phyloP scores from a whole-genome alignment of 37 sponge, comb jelly and placozoan species.

The Diacarnus erythraeanus region DNA sequence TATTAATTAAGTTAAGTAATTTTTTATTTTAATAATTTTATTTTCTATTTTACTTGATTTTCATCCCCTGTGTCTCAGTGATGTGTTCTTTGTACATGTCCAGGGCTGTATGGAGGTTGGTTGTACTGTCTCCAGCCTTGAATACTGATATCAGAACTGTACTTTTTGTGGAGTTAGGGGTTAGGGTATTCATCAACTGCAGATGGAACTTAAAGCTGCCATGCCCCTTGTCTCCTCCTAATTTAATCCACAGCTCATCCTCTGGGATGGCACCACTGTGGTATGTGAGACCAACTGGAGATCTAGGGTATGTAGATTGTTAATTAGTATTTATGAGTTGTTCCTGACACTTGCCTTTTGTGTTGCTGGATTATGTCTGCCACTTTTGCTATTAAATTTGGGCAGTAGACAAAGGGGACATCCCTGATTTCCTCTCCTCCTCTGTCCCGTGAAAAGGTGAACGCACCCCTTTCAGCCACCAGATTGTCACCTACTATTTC shows the following conservation, averaged over 20 bases:
- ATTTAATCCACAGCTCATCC: conserved; percentile 36
- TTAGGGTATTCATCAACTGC: conserved; percentile 26
- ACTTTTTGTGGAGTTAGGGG: conserved; percentile 36
- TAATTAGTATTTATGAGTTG: background rate
- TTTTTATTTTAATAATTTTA: too few species aligned
- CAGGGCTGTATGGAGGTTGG: conserved; percentile 39
- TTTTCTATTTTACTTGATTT: conserved; percentile 17
- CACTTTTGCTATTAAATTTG: conserved; percentile 9
- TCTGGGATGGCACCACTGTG: conserved; percentile 44
- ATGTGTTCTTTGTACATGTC: conserved; percentile 33
- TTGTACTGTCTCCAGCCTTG: conserved; percentile 24
- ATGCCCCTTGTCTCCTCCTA: conserved; percentile 42
- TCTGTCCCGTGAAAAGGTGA: background rate
- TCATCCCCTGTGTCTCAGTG: conserved; percentile 15
- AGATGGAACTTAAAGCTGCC: conserved; percentile 32
- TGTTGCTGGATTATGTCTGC: background rate
- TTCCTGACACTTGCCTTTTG: background rate
- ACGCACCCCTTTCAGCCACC: conserved; percentile 24
- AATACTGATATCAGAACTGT: conserved; percentile 22
- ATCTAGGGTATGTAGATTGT: background rate
- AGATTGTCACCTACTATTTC: background rate
- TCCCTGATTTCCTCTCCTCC: conserved; percentile 18
- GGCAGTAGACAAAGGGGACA: conserved; percentile 30
- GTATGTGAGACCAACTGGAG: conserved; percentile 35
- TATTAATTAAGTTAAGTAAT: background rate